phyloP scores from a whole-genome alignment of 2,888 invertebrate species.

The Bembecia ichneumoniformis region DNA sequence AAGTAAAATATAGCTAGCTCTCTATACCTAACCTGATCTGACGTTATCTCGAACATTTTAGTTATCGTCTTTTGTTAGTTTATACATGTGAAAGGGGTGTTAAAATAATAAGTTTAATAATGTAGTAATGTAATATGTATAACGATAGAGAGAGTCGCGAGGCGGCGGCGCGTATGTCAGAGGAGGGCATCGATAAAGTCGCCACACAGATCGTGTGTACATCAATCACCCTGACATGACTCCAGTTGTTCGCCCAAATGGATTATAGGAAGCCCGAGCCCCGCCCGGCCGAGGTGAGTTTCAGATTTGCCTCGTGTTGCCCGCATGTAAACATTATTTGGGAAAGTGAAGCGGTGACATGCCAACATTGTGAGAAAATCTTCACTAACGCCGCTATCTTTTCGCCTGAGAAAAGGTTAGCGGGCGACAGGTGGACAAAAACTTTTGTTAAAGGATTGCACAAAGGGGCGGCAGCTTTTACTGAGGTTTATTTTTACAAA shows the following conservation, averaged over 20 bases:
- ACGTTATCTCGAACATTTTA: no score
- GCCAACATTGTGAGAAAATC: constrained; percentile 40
- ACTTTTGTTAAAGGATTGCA: background rate
- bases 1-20: no score
- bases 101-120: no score
- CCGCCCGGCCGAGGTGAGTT: constrained; percentile 33
- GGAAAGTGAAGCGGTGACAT: constrained; percentile 55
- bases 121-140: no score
- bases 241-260: constrained; percentile 67
- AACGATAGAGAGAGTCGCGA: no score
- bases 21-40: no score
- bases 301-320: constrained; percentile 57
- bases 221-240: constrained; percentile 69
- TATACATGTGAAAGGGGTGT: no score
- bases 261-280: constrained; percentile 60
- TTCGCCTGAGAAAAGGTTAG: constrained; percentile 2
- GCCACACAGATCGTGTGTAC: constrained; percentile 47
- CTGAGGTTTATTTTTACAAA: no score
- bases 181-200: constrained; percentile 53
- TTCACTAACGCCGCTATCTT: constrained; percentile 27
- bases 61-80: no score
- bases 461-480: no score
- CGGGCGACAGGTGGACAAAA: background rate
- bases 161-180: constrained; percentile 24
- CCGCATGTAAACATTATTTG: constrained; percentile 60